A percentile compares a stretch with the other conserved stretches of the same genome.
Conservation (phyloP, 1,140 invertebrate species). For the Hestina assimilis region DNA sequence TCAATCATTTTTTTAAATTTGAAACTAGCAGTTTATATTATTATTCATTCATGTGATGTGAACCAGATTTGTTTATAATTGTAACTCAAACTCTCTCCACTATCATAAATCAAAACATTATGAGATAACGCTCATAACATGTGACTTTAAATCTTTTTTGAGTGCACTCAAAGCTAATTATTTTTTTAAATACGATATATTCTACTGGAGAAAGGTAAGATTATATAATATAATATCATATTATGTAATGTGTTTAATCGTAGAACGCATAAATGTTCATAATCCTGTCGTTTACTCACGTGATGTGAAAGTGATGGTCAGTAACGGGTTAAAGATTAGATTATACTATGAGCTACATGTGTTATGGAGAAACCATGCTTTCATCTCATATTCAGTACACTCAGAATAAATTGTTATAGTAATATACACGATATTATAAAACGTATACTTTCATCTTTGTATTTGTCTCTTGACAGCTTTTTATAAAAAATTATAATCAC, state of each 20-base stretch:
- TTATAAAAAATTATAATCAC: too few relatives aligned
- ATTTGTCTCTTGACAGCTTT: too few relatives aligned
- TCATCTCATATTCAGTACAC: neutral
- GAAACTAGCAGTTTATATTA: too few relatives aligned
- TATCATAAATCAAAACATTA: too few relatives aligned
- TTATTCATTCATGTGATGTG: too few relatives aligned
- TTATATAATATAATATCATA: constrained; percentile 4
- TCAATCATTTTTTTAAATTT: too few relatives aligned
- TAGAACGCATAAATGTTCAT: neutral
- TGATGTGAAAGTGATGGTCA: constrained; percentile 29
- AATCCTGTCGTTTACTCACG: constrained; percentile 15
- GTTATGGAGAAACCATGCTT: neutral
- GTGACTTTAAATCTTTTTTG: too few relatives aligned
- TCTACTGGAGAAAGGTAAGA: constrained; percentile 15
- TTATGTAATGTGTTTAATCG: constrained; percentile 1
- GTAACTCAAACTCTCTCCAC: too few relatives aligned
- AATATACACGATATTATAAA: too few relatives aligned
- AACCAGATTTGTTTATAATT: too few relatives aligned
- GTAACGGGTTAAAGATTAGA: constrained; percentile 9
- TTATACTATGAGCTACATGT: constrained; percentile 12
- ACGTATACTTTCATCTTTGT: too few relatives aligned
- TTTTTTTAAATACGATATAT: neutral
- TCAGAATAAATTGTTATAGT: neutral
- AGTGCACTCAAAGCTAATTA: neutral
- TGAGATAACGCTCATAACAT: too few relatives aligned